Evolutionary conservation across 2,888 invertebrate species (phyloP).

Genomic region (Osedax frankpressi): DNA sequence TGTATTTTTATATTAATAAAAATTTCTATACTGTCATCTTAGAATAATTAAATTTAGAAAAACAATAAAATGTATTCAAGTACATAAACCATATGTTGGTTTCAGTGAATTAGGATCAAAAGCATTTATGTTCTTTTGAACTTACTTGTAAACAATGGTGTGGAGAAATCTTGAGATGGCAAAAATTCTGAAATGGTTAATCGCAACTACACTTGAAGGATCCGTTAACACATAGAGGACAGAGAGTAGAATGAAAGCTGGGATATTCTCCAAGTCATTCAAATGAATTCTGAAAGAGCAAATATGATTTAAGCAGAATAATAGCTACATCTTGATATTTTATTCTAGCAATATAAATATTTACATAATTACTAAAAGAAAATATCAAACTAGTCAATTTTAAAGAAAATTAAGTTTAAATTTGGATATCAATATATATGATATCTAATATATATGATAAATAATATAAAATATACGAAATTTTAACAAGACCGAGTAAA

Average conservation of each 20-base stretch:
- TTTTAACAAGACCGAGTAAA: no score
- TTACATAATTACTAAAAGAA: no score
- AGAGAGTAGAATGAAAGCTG: conserved; percentile 55
- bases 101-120: background rate
- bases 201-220: conserved; percentile 50
- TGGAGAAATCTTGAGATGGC: conserved; percentile 53
- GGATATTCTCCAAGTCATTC: conserved; percentile 63
- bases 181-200: conserved; percentile 53
- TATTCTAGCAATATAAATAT: no score
- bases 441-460: no score
- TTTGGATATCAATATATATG: no score
- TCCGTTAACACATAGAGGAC: conserved; percentile 54
- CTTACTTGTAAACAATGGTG: conserved; percentile 55
- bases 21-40: background rate
- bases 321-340: no score
- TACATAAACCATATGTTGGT: background rate
- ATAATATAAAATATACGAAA: no score
- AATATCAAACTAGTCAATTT: no score
- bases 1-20: background rate
- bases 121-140: background rate
- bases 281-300: conserved; percentile 58
- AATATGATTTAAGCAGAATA: no score
- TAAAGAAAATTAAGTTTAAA: no score
- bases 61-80: background rate
- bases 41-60: background rate